These are phyloP conservation scores for Rhabdomys pumilio DNA, from an alignment of 2,797 vertebrate genomes.

Conservation along the genomic window DNA sequence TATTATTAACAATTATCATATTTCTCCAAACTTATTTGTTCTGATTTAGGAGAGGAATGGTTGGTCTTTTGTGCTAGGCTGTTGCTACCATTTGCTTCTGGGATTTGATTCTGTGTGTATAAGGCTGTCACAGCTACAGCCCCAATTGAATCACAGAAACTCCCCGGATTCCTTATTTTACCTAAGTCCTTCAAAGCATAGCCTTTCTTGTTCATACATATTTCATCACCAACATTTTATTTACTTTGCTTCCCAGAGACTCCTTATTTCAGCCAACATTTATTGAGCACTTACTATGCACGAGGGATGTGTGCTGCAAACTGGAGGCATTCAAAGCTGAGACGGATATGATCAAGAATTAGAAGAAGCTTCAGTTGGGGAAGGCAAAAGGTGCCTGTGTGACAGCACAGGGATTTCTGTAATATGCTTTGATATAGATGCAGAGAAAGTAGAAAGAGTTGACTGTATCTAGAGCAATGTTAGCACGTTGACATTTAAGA, in stretches of 20 bases:
- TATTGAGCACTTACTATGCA: slow-evolving; percentile 61
- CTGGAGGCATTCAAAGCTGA: not conserved
- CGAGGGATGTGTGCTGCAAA: not conserved
- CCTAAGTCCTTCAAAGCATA: slow-evolving; percentile 57
- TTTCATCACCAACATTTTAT: slow-evolving; percentile 64
- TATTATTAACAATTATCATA: slow-evolving; percentile 74
- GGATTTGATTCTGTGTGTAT: slow-evolving; percentile 74
- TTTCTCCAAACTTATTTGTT: slow-evolving; percentile 74
- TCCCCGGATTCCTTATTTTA: slow-evolving; percentile 73
- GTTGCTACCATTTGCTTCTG: slow-evolving; percentile 38
- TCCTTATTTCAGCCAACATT: slow-evolving; percentile 63
- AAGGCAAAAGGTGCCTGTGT: not conserved
- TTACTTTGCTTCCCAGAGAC: slow-evolving; percentile 56
- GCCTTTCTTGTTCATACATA: slow-evolving; percentile 54
- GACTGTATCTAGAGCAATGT: not conserved
- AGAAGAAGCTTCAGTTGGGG: not conserved
- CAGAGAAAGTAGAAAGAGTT: not conserved
- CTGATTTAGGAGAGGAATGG: slow-evolving; percentile 10
- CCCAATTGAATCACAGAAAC: slow-evolving; percentile 65
- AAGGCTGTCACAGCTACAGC: slow-evolving; percentile 33
- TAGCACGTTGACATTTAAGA: slow-evolving; percentile 15
- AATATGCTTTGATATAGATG: not conserved
- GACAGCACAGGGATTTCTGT: slow-evolving; percentile 37
- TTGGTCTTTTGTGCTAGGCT: slow-evolving; percentile 46
- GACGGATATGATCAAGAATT: slow-evolving; percentile 33